Evolutionary conservation across 2,888 invertebrate species (phyloP).

Genomic region (Diarsia rubi): DNA sequence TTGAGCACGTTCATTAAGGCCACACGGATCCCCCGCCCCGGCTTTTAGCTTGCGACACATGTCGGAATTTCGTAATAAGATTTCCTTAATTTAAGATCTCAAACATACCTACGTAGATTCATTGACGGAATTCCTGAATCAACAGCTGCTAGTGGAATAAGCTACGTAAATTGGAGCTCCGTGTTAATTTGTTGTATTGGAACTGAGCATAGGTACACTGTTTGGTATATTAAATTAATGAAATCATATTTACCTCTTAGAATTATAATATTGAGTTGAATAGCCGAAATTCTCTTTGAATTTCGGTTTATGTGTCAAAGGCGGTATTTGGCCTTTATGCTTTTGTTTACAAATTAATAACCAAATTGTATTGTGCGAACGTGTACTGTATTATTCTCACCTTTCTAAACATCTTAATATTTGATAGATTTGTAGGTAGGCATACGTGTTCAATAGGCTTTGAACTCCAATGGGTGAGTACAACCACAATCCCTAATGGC

Average conservation of each 20-base stretch:
- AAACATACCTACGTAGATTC: constrained; percentile 68
- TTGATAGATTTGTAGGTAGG: background rate
- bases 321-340: constrained; percentile 14
- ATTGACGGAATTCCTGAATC: constrained; percentile 70
- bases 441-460: background rate
- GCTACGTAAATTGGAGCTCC: constrained; percentile 51
- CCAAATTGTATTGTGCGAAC: background rate
- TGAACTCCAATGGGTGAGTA: background rate
- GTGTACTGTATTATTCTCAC: background rate
- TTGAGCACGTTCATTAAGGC: constrained; percentile 88
- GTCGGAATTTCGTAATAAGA: constrained; percentile 90
- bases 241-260: constrained; percentile 41
- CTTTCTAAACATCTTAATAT: background rate
- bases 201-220: constrained; percentile 7
- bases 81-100: constrained; percentile 88
- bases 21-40: constrained; percentile 78
- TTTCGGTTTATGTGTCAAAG: background rate
- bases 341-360: constrained; percentile 1
- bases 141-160: constrained; percentile 64
- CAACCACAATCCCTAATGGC: background rate
- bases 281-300: constrained; percentile 10
- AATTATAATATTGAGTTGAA: constrained; percentile 20
- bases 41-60: constrained; percentile 87
- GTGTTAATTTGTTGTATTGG: constrained; percentile 48
- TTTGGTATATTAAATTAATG: constrained; percentile 41